These are phyloP conservation scores for Abramis brama DNA, from an alignment of 2,113 vertebrate species.

Conservation along the genomic window DNA sequence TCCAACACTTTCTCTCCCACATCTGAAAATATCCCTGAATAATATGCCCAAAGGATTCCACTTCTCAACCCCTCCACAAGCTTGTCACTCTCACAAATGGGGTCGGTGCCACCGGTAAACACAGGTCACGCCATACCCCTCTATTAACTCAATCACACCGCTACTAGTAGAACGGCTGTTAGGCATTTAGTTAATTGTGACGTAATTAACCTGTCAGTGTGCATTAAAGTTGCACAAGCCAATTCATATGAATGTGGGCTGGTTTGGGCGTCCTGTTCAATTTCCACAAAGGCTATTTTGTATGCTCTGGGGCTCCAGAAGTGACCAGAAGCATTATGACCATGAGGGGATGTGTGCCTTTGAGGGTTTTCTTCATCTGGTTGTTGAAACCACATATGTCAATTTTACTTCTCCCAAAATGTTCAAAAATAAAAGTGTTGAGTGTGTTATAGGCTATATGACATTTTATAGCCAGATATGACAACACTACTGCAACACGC, in stretches of 20 bases:
- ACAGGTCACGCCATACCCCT: conserved; percentile 77
- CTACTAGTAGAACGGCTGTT: conserved; percentile 91
- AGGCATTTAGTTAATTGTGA: conserved; percentile 99
- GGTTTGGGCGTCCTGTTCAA: conserved; percentile 1
- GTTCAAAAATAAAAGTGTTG: too few species aligned
- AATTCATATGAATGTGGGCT: conserved; percentile 59
- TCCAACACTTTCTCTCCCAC: conserved; percentile 71
- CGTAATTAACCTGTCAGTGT: conserved; percentile 98
- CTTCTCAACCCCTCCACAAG: conserved; percentile 68
- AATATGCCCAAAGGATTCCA: conserved; percentile 74
- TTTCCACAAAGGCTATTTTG: conserved; percentile 42
- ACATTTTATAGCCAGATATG: too few species aligned
- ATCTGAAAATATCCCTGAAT: conserved; percentile 87
- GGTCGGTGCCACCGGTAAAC: conserved; percentile 81
- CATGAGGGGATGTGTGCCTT: not conserved
- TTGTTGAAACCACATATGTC: too few species aligned
- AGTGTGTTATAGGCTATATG: too few species aligned
- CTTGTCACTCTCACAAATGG: conserved; percentile 78
- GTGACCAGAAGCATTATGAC: not conserved
- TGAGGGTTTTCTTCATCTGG: too few species aligned
- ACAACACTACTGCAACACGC: too few species aligned
- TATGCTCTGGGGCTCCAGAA: not conserved
- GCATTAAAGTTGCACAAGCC: conserved; percentile 90
- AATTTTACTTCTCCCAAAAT: too few species aligned
- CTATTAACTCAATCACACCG: conserved; percentile 90